Evolutionary conservation across 2,797 vertebrate genomes (phyloP).

Genomic region (Pithecia hirsuta): DNA sequence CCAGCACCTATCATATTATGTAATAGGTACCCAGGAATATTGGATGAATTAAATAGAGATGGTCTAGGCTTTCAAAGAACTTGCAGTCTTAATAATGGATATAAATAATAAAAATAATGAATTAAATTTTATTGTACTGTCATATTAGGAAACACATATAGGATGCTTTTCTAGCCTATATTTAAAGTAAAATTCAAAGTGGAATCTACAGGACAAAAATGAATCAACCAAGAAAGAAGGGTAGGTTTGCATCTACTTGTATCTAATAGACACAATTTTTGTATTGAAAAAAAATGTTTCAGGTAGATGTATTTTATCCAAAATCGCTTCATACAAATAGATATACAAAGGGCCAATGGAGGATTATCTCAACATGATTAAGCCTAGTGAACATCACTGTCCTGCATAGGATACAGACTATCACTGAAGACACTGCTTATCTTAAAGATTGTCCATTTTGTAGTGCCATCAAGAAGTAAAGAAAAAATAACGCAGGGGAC

Average conservation of each 20-base stretch:
- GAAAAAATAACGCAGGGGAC: not conserved
- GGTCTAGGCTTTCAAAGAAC: not conserved
- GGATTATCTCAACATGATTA: not conserved
- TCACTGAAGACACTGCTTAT: not conserved
- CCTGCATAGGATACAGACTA: not conserved
- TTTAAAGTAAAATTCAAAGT: not conserved
- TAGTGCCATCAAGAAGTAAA: not conserved
- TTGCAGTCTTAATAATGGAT: not conserved
- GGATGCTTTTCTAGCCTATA: not conserved
- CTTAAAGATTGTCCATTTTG: not conserved
- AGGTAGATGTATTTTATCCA: not conserved
- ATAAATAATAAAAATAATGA: not conserved
- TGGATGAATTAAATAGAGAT: not conserved
- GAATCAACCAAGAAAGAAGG: not conserved
- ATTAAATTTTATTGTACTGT: not conserved
- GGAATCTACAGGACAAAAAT: not conserved
- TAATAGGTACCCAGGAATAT: not conserved
- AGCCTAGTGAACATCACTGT: not conserved
- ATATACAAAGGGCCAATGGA: not conserved
- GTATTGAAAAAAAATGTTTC: not conserved
- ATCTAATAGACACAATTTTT: not conserved
- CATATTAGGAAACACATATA: not conserved
- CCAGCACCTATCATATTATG: not conserved
- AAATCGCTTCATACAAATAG: not conserved
- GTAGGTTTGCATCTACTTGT: not conserved